phyloP scores from a whole-genome alignment of 2,797 vertebrate genomes.

The Acropternis orthonyx region DNA sequence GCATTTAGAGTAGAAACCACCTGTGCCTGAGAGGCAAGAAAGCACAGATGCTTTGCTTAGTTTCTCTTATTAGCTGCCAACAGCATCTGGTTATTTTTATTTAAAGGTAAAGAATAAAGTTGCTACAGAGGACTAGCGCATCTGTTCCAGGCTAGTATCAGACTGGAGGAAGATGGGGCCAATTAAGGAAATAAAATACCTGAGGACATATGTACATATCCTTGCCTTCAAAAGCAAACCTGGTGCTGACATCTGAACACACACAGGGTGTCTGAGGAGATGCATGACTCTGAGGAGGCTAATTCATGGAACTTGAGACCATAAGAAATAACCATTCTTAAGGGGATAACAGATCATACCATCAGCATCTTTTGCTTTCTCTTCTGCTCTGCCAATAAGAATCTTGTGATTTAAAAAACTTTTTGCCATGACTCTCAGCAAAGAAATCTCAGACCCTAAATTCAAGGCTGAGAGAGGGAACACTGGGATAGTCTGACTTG shows the following conservation, averaged over 20 bases:
- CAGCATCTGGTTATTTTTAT: constrained; percentile 16
- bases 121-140: not conserved
- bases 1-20: not conserved
- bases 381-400: not conserved
- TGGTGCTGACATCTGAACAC: not conserved
- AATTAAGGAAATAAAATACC: not conserved
- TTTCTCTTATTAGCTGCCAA: constrained; percentile 3
- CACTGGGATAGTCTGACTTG: not conserved
- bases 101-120: not conserved
- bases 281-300: not conserved
- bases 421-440: not conserved
- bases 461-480: not conserved
- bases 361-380: not conserved
- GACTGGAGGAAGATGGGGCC: not conserved
- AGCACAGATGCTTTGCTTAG: not conserved
- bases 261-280: not conserved
- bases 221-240: not conserved
- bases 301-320: not conserved
- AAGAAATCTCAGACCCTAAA: not conserved
- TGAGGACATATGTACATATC: not conserved
- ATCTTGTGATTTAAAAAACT: not conserved
- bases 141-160: constrained; percentile 1
- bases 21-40: not conserved
- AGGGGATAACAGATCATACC: not conserved
- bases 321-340: not conserved